Evolutionary conservation across 1,140 invertebrate species (phyloP), one percentile per base, ranked within the genome.

Genomic region (Aphelenchoides avenae): DNA sequence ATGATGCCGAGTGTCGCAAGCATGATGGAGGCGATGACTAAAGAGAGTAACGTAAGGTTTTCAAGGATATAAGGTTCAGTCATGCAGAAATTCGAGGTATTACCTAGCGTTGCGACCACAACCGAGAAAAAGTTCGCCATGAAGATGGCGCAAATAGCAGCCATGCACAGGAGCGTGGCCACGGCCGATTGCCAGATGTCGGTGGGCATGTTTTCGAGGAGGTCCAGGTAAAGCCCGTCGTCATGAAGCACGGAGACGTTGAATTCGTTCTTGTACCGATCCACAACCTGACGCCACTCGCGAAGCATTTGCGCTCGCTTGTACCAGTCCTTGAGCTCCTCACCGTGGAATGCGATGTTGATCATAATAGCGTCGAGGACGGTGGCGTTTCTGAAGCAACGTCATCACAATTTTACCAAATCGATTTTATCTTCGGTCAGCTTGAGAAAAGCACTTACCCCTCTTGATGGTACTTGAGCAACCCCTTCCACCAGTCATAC

Each of bases 181-280:
- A 74, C 27, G 24, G 52, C 57, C 5, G 71, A 75, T 48, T 80
- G 78, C 40, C 80, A 64, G 6, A 78, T 78, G 52, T 79, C 78
- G 2, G 73, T 71, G 15, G 79, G 62, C 43, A 81, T 77, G 26
- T 68, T 68, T 13, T 80, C 77, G 52, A 80, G 79, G 43, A 81
- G 79, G 49, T 75, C 73, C 1, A 77, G 50, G 42, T 67, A 77
- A 26, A 72, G 47, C 20, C 55, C 64, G 36, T 75, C 73, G 37
- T 75, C 73, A 36, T 75, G 65, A 43, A 52, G 75, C 30, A 75
- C 74, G 7, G 64, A 58, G 6, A 70, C 71, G 24, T 69, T 65
- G 39, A 75, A 73, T 9, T 55, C 50, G 18, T 33, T 48, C 68
- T 52, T 46, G 55, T 73, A 75, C 13, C 50, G 59, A 40, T 75